Conservation (phyloP, 2,113 vertebrate species). For the Ornithorhynchus anatinus region DNA sequence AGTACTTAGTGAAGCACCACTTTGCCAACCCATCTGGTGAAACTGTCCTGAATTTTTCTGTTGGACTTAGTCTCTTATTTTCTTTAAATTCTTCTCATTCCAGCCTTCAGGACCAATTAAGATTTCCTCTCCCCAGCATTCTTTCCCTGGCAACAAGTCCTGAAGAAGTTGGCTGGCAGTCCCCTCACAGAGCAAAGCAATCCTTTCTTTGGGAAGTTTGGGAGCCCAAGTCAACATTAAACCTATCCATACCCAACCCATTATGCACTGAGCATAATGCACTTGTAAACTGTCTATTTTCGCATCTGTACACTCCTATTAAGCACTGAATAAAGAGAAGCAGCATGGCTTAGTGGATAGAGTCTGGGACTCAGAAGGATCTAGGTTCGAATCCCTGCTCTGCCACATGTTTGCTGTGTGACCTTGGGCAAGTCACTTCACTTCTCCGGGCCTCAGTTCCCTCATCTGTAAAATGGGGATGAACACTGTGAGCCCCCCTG, state of each 20-base stretch:
- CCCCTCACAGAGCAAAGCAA: not conserved
- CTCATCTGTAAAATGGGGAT: too few relatives aligned
- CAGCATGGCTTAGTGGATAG: too few relatives aligned
- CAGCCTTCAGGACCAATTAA: not conserved
- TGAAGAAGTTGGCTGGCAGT: not conserved
- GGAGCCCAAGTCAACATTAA: not conserved
- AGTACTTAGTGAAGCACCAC: not conserved
- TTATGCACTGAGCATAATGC: not conserved
- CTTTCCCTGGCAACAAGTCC: not conserved
- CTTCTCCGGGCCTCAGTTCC: too few relatives aligned
- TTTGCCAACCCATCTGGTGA: too few relatives aligned
- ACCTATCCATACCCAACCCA: not conserved
- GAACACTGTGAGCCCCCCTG: too few relatives aligned
- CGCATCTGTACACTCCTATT: too few relatives aligned
- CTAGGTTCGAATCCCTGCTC: too few relatives aligned
- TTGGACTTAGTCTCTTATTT: not conserved
- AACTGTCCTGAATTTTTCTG: not conserved
- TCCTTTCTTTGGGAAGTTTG: not conserved
- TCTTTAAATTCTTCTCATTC: not conserved
- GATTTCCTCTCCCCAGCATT: not conserved
- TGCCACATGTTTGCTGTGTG: too few relatives aligned
- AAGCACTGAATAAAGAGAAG: too few relatives aligned
- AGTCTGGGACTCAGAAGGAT: too few relatives aligned
- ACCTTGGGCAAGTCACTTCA: too few relatives aligned
- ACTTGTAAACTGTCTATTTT: too few relatives aligned